Evolutionary conservation across 1,140 invertebrate species (phyloP).

Genomic region (Danaus melanippus): DNA sequence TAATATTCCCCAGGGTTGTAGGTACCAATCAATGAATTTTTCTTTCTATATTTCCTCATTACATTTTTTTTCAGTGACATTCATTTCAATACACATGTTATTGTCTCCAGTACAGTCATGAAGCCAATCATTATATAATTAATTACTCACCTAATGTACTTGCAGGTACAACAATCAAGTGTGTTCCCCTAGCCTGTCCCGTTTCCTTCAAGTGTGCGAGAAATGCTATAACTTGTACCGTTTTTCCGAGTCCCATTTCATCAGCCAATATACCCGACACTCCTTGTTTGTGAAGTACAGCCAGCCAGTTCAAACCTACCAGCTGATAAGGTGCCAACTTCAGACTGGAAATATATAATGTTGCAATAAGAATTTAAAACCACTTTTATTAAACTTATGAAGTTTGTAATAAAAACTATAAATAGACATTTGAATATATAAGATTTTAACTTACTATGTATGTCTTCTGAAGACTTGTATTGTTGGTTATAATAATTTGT

Average conservation of each 20-base stretch:
- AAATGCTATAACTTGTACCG: constrained; percentile 92
- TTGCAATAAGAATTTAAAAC: neutral
- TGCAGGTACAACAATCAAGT: constrained; percentile 93
- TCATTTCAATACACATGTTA: too few relatives aligned
- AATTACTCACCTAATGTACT: constrained; percentile 84
- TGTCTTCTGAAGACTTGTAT: too few relatives aligned
- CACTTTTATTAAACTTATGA: too few relatives aligned
- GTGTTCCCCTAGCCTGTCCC: constrained; percentile 78
- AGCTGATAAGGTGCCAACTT: constrained; percentile 91
- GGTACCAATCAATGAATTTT: too few relatives aligned
- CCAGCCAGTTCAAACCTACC: constrained; percentile 95
- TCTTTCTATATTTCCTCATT: too few relatives aligned
- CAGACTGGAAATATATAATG: constrained; percentile 61
- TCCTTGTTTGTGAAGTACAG: constrained; percentile 89
- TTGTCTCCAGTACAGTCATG: too few relatives aligned
- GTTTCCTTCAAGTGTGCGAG: constrained; percentile 89
- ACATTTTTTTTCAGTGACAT: too few relatives aligned
- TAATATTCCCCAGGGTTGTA: too few relatives aligned
- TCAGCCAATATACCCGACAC: constrained; percentile 96
- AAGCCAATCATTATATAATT: neutral
- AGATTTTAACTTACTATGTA: too few relatives aligned
- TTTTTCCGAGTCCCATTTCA: constrained; percentile 93
- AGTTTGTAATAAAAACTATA: too few relatives aligned
- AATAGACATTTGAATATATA: too few relatives aligned
- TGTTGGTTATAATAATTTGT: too few relatives aligned